Conservation (phyloP, 2,888 invertebrate species). For the Aporophyla lueneburgensis region DNA sequence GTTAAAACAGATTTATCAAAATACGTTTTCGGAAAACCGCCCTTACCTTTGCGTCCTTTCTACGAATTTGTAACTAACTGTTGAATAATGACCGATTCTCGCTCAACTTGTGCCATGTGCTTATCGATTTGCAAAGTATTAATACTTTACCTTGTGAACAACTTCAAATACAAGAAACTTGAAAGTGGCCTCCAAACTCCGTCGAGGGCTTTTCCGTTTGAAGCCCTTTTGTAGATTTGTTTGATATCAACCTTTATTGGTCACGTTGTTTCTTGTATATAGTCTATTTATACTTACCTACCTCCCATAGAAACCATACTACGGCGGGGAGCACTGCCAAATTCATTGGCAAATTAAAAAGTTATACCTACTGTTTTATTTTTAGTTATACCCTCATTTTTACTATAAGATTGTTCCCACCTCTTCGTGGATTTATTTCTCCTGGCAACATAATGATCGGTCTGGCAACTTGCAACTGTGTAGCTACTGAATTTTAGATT, state of each 20-base stretch:
- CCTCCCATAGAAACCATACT: background rate
- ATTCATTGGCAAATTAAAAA: background rate
- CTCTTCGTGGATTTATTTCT: background rate
- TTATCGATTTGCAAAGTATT: conserved; percentile 39
- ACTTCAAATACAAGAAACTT: conserved; percentile 53
- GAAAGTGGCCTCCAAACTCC: conserved; percentile 48
- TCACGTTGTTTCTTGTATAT: conserved; percentile 37
- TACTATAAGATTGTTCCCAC: background rate
- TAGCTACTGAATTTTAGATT: background rate
- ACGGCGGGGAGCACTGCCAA: too few relatives aligned
- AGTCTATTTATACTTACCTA: background rate
- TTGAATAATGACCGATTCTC: background rate
- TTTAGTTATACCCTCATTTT: background rate
- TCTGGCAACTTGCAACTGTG: background rate
- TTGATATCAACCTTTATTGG: conserved; percentile 42
- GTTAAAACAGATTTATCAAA: background rate
- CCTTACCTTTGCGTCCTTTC: background rate
- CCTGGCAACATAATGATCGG: background rate
- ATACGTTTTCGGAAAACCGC: background rate
- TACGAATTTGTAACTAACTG: background rate
- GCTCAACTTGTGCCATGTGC: conserved; percentile 13
- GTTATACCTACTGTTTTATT: background rate
- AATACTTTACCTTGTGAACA: conserved; percentile 42
- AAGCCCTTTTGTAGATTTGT: conserved; percentile 50
- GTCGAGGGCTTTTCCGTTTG: conserved; percentile 26